Conservation (phyloP, 2,113 vertebrate genomes). For the Bos indicus region DNA sequence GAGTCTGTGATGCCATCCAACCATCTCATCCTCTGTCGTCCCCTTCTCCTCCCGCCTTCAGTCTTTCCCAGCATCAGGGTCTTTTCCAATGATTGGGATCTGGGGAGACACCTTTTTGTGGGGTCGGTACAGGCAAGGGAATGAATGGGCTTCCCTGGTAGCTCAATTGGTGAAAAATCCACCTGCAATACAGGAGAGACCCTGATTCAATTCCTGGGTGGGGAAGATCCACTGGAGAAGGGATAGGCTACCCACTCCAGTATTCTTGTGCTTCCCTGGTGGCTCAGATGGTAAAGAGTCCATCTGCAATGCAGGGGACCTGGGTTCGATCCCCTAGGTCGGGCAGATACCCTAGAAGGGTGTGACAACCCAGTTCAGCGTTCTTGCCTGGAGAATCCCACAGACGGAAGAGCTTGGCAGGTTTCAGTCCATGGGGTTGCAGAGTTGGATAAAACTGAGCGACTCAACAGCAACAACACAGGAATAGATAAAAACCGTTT, state of each 20-base stretch:
- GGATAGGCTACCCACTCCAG: not conserved
- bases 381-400: not conserved
- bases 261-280: not conserved
- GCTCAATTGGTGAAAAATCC: not conserved
- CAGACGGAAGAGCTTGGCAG: not conserved
- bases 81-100: not conserved
- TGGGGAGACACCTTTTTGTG: not conserved
- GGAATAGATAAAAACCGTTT: not conserved
- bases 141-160: not conserved
- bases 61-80: not conserved
- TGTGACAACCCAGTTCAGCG: not conserved
- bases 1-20: not conserved
- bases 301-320: rapidly evolving
- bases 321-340: not conserved
- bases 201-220: not conserved
- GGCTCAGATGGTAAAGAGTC: not conserved
- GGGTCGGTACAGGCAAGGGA: too few relatives aligned
- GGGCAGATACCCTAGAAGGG: not conserved
- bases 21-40: not conserved
- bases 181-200: not conserved
- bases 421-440: not conserved
- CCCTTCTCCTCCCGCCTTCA: not conserved
- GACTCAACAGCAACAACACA: rapidly evolving
- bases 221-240: not conserved
- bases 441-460: rapidly evolving